phyloP scores from a whole-genome alignment of 2,113 vertebrate species.

The Leucopsar rothschildi region DNA sequence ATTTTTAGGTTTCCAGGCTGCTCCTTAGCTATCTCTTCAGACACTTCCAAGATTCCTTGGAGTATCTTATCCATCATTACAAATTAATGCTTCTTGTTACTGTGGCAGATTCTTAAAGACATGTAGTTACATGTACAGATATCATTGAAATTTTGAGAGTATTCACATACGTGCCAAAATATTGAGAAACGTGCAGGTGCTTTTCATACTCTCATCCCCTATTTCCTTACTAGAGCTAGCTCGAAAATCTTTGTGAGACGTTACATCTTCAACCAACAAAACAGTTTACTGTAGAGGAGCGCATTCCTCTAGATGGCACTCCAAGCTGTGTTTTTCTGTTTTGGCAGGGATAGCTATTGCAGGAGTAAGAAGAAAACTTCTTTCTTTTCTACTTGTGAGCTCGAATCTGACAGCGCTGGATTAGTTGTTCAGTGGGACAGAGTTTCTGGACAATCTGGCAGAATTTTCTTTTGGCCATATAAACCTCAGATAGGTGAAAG shows the following conservation, averaged over 20 bases:
- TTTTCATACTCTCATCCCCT: neutral
- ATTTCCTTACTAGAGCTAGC: neutral
- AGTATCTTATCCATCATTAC: neutral
- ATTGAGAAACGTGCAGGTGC: neutral
- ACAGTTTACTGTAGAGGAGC: neutral
- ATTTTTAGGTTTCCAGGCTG: neutral
- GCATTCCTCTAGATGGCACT: conserved; percentile 44
- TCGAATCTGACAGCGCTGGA: neutral
- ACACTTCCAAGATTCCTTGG: neutral
- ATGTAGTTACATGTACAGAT: neutral
- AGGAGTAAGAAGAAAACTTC: neutral
- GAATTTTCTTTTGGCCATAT: neutral
- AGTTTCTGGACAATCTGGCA: neutral
- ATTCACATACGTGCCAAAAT: neutral
- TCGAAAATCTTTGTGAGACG: neutral
- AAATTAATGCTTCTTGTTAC: neutral
- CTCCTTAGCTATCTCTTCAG: neutral
- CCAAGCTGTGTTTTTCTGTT: neutral
- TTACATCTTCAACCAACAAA: neutral
- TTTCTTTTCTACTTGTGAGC: neutral
- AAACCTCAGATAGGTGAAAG: neutral
- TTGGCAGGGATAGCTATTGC: accelerated
- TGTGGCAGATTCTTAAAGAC: neutral
- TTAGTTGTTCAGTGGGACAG: neutral
- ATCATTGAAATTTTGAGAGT: neutral